A percentile compares a stretch with the other conserved stretches of the same genome.
Evolutionary conservation across 2,113 vertebrate genomes (phyloP).

Genomic region (Protobothrops mucrosquamatus): DNA sequence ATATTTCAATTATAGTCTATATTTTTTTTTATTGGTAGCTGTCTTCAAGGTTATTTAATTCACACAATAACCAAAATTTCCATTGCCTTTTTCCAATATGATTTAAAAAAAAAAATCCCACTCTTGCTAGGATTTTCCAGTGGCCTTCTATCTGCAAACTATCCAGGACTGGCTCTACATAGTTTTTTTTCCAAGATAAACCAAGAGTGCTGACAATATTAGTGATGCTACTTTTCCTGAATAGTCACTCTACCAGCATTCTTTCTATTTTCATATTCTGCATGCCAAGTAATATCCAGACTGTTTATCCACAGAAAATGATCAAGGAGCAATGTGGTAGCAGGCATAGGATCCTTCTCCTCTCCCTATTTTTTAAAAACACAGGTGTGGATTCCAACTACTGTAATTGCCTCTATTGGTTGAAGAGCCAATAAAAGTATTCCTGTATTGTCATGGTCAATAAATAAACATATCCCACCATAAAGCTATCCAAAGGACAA

Average conservation of each 20-base stretch:
- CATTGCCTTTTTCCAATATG: not conserved
- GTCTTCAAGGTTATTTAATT: not conserved
- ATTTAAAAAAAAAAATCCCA: no score
- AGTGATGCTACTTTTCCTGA: not conserved
- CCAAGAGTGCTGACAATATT: not conserved
- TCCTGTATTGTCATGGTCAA: not conserved
- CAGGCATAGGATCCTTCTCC: not conserved
- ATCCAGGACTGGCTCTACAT: not conserved
- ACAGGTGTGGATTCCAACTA: not conserved
- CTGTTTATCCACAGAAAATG: not conserved
- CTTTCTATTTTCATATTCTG: not conserved
- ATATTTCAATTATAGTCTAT: not conserved
- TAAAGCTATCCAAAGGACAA: not conserved
- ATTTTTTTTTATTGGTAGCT: not conserved
- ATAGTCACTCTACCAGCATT: not conserved
- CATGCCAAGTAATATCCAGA: not conserved
- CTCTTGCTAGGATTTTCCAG: not conserved
- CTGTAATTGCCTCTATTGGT: not conserved
- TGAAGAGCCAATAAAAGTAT: not conserved
- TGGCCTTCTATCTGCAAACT: not conserved
- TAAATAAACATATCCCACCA: not conserved
- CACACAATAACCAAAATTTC: not conserved
- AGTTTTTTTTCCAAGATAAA: not conserved
- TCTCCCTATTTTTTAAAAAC: not conserved
- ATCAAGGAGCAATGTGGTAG: not conserved